Conservation (phyloP, 2,888 invertebrate genomes). For the Habrosyne pyritoides region DNA sequence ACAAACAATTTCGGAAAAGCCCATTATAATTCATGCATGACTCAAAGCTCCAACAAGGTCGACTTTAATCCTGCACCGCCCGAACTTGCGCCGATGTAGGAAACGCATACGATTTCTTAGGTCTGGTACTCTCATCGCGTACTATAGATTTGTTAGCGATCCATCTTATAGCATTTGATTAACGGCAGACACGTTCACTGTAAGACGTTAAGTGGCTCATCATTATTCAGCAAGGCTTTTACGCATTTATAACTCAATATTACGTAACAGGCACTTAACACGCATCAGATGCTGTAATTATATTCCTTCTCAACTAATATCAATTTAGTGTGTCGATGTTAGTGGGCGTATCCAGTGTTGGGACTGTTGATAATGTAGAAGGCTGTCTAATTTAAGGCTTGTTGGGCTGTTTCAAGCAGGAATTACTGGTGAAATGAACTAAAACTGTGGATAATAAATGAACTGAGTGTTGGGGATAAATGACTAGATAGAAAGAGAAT, state of each 20-base stretch:
- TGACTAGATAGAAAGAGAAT: no score
- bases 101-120: neutral
- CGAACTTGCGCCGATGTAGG: neutral
- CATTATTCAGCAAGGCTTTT: conserved; percentile 53
- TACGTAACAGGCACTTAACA: conserved; percentile 13
- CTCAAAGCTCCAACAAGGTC: neutral
- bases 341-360: neutral
- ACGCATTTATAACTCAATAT: conserved; percentile 35
- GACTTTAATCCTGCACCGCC: neutral
- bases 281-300: neutral
- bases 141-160: conserved; percentile 27
- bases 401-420: no score
- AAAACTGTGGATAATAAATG: no score
- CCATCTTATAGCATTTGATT: conserved; percentile 27
- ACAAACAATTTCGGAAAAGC: neutral
- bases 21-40: neutral
- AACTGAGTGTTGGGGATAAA: no score
- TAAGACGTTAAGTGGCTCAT: conserved; percentile 54
- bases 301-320: neutral
- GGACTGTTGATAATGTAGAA: no score
- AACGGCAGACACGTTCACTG: conserved; percentile 37
- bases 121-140: conserved; percentile 22
- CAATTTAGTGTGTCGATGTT: neutral
- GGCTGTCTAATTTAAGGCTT: no score
- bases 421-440: no score